A percentile compares a stretch with the other conserved stretches of the same genome.
phyloP scores from a whole-genome alignment of 2,888 invertebrate genomes.

The Melanargia galathea region DNA sequence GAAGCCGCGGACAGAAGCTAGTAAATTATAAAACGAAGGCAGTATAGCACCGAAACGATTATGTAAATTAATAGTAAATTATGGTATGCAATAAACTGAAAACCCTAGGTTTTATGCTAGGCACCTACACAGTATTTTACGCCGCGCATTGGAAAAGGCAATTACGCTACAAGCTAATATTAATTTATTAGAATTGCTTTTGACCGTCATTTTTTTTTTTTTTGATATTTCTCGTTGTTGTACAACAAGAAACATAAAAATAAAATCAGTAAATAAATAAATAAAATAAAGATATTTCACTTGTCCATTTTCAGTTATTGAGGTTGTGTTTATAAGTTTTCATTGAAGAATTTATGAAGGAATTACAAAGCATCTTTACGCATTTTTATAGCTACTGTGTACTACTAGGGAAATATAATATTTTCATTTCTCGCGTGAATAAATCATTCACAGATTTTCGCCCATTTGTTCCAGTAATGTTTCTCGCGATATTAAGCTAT shows the following conservation, averaged over 20 bases:
- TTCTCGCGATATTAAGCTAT: constrained; percentile 8
- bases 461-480: constrained; percentile 15
- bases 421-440: constrained; percentile 18
- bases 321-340: background rate
- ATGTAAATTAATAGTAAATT: constrained; percentile 28
- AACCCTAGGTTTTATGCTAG: constrained; percentile 16
- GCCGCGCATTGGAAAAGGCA: constrained; percentile 11
- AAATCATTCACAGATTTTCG: constrained; percentile 28
- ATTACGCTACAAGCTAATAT: constrained; percentile 18
- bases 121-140: background rate
- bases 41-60: constrained; percentile 23
- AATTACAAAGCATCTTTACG: no score
- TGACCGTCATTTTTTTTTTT: background rate
- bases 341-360: no score
- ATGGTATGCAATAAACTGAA: constrained; percentile 22
- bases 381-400: no score
- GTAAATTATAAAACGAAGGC: constrained; percentile 8
- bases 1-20: no score
- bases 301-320: no score
- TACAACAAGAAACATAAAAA: no score
- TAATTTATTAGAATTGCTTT: constrained; percentile 23
- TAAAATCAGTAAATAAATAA: no score
- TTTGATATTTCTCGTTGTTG: background rate
- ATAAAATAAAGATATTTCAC: no score
- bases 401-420: background rate